Percentiles rank a stretch among this genome's conserved stretches.
Conservation (phyloP, 2,888 invertebrate genomes). For the Rhorus exstirpatorius region DNA sequence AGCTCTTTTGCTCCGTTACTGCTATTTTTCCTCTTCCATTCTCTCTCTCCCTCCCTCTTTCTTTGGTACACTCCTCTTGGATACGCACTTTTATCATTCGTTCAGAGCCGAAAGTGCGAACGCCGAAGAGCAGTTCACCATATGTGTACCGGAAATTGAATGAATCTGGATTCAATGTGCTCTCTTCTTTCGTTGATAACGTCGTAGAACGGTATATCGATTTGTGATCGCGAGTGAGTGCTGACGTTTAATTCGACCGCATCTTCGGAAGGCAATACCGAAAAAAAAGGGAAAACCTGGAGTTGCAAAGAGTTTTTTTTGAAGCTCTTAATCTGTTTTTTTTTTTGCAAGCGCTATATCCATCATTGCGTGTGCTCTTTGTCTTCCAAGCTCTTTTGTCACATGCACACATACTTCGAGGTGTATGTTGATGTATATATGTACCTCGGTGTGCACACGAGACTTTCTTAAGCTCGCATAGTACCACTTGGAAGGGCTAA, state of each 20-base stretch:
- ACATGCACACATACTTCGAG: not conserved
- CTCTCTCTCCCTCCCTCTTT: constrained; percentile 59
- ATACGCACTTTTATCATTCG: constrained; percentile 41
- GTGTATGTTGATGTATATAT: not conserved
- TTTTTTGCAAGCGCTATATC: not conserved
- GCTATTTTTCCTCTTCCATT: constrained; percentile 13
- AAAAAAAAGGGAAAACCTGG: not conserved
- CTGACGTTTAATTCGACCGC: not conserved
- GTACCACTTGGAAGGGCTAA: constrained; percentile 65
- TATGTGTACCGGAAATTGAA: too few relatives aligned
- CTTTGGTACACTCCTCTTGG: constrained; percentile 11
- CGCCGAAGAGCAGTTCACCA: too few relatives aligned
- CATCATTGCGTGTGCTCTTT: constrained; percentile 16
- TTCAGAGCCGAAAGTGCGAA: not conserved
- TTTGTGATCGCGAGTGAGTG: not conserved
- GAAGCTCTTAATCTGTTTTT: not conserved
- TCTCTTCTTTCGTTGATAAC: not conserved
- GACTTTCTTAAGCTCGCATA: constrained; percentile 50
- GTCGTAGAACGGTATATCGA: not conserved
- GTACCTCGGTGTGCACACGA: constrained; percentile 37
- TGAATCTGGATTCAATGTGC: not conserved
- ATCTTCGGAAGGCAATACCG: not conserved
- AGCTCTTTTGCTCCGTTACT: too few relatives aligned
- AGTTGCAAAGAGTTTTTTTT: not conserved
- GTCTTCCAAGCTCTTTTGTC: not conserved